Percentiles rank a stretch among this genome's conserved stretches.
These are phyloP conservation scores for Hemichromis elongatus DNA, from an alignment of 2,113 vertebrate species.

Conservation along the genomic window DNA sequence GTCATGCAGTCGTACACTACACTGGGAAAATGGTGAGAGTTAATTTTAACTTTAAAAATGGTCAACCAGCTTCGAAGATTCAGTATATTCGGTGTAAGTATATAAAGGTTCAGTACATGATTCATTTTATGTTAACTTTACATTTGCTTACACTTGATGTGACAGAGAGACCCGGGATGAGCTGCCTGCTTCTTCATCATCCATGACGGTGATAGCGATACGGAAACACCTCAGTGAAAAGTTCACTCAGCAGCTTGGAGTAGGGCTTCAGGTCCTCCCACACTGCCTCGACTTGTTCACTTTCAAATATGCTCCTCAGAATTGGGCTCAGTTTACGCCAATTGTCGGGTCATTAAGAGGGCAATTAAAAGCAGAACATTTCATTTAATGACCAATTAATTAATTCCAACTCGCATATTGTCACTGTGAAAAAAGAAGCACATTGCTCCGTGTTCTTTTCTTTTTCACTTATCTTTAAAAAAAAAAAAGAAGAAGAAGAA, in stretches of 20 bases:
- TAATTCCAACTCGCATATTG: not conserved
- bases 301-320: not conserved
- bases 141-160: not conserved
- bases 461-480: not conserved
- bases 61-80: not conserved
- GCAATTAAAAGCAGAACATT: constrained; percentile 6
- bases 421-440: not conserved
- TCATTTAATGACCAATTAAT: not conserved
- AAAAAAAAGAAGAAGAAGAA: no score
- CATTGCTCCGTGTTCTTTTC: not conserved
- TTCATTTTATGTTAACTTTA: not conserved
- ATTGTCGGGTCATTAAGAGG: not conserved
- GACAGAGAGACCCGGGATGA: not conserved
- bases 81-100: not conserved
- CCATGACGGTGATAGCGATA: not conserved
- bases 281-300: not conserved
- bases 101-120: not conserved
- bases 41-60: not conserved
- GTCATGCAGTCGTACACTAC: not conserved
- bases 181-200: not conserved
- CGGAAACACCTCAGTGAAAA: not conserved
- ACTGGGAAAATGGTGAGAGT: not conserved
- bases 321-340: not conserved
- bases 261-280: not conserved
- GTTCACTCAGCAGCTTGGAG: not conserved